A percentile compares a stretch with the other conserved stretches of the same genome.
Conservation (phyloP, 2,888 invertebrate genomes). For the Mimachlamys varia region DNA sequence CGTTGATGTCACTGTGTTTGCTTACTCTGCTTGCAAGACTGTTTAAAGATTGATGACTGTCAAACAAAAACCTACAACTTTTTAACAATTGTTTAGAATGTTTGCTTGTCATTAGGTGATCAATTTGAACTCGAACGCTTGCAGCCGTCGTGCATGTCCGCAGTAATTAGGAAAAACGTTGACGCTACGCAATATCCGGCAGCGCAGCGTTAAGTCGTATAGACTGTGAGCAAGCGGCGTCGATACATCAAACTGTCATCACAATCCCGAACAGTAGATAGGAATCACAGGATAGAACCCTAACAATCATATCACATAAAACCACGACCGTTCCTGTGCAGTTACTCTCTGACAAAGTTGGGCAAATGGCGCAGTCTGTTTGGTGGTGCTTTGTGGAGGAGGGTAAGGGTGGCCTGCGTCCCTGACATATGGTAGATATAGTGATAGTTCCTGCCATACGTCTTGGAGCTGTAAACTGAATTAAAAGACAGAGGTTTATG, state of each 20-base stretch:
- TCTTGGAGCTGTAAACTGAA: background rate
- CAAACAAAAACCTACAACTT: background rate
- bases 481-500: conserved; percentile 1
- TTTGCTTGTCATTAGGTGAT: background rate
- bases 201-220: background rate
- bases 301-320: background rate
- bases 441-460: background rate
- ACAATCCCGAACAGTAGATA: background rate
- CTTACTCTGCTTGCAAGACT: background rate
- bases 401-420: background rate
- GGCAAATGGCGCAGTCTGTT: background rate
- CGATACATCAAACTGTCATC: conserved; percentile 20
- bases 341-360: background rate
- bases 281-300: background rate
- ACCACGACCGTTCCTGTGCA: background rate
- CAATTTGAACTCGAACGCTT: background rate
- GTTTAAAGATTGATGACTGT: background rate
- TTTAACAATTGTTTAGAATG: background rate
- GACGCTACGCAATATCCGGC: conserved; percentile 27
- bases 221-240: background rate
- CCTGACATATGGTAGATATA: background rate
- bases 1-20: background rate
- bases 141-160: background rate
- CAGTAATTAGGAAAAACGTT: conserved; percentile 23
- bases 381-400: background rate